Percentiles rank a stretch among this genome's conserved stretches.
Conservation (phyloP, 2,888 invertebrate species). For the Acanthopleura granulata region DNA sequence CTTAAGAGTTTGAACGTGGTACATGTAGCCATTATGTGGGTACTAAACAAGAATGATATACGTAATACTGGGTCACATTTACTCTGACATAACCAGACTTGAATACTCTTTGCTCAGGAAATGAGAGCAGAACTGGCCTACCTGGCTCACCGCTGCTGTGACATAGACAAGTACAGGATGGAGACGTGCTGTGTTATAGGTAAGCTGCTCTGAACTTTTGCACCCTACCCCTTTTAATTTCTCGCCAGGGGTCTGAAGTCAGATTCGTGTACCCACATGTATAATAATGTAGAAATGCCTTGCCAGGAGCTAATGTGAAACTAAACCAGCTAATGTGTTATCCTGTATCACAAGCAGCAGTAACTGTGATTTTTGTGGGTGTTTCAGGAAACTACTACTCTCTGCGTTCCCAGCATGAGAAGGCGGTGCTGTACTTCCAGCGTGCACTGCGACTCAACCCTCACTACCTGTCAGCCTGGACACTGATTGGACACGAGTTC, state of each 20-base stretch:
- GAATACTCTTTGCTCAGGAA: conserved; percentile 74
- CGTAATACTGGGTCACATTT: too few relatives aligned
- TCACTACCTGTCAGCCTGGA: conserved; percentile 96
- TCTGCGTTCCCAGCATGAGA: conserved; percentile 93
- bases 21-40: too few relatives aligned
- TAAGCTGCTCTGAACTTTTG: too few relatives aligned
- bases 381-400: conserved; percentile 94
- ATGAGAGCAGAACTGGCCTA: conserved; percentile 91
- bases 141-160: conserved; percentile 92
- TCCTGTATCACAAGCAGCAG: too few relatives aligned
- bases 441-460: conserved; percentile 94
- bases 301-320: too few relatives aligned
- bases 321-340: too few relatives aligned
- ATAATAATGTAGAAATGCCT: too few relatives aligned
- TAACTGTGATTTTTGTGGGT: background rate
- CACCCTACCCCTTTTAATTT: too few relatives aligned
- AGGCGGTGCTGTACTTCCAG: conserved; percentile 97
- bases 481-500: conserved; percentile 98
- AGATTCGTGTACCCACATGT: too few relatives aligned
- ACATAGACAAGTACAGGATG: conserved; percentile 95
- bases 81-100: background rate
- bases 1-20: too few relatives aligned
- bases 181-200: conserved; percentile 99
- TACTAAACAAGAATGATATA: too few relatives aligned
- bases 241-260: too few relatives aligned